Percentiles rank a stretch among this genome's conserved stretches.
Conservation (phyloP, 1,140 invertebrate genomes). For the Ylistrum balloti region DNA sequence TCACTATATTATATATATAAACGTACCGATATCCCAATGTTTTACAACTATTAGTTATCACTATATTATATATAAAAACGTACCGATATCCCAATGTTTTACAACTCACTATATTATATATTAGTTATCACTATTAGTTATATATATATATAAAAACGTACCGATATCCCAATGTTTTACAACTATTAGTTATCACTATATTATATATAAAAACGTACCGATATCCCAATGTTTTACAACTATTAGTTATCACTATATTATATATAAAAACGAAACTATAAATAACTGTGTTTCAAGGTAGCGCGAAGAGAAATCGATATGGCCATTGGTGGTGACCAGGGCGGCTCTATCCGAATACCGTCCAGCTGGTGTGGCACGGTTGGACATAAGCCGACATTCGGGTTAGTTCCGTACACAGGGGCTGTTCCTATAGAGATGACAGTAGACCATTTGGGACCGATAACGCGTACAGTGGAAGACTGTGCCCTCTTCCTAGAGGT, state of each 20-base stretch:
- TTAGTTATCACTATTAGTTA: too few species aligned
- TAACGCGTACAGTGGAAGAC: constrained; percentile 75
- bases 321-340: constrained; percentile 74
- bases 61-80: too few species aligned
- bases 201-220: too few species aligned
- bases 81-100: too few species aligned
- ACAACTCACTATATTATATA: background rate
- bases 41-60: too few species aligned
- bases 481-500: constrained; percentile 78
- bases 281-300: constrained; percentile 54
- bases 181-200: background rate
- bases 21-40: too few species aligned
- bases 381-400: constrained; percentile 79
- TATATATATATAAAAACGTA: too few species aligned
- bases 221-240: background rate
- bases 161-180: background rate
- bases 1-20: too few species aligned
- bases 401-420: constrained; percentile 77
- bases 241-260: background rate
- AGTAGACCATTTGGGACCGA: constrained; percentile 77
- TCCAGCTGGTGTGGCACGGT: constrained; percentile 74
- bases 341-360: constrained; percentile 78
- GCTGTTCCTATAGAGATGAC: constrained; percentile 62
- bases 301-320: constrained; percentile 67
- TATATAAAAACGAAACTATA: too few species aligned